phyloP scores from a whole-genome alignment of 1,140 invertebrate genomes.

The Asbolus verrucosus region DNA sequence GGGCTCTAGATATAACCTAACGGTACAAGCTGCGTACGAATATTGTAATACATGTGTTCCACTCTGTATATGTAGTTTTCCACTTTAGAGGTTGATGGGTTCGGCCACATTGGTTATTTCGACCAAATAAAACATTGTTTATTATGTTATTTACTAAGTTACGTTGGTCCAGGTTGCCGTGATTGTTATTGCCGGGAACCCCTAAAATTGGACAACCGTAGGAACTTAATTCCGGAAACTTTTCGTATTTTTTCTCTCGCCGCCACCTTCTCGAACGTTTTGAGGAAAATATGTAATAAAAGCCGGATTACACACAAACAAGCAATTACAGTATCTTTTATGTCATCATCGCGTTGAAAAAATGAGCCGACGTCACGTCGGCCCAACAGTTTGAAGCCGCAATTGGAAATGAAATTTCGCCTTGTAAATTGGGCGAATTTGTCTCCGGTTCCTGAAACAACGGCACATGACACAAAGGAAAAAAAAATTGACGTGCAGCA shows the following conservation, averaged over 20 bases:
- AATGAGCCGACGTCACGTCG: slow-evolving; percentile 13
- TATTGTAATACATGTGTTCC: no score
- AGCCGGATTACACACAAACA: slow-evolving; percentile 29
- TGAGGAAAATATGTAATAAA: slow-evolving; percentile 12
- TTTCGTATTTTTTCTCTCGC: slow-evolving; percentile 4
- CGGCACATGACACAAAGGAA: no score
- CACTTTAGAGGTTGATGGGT: no score
- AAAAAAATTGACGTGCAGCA: no score
- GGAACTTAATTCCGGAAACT: slow-evolving; percentile 22
- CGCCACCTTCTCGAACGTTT: neutral
- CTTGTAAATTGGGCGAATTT: slow-evolving; percentile 8
- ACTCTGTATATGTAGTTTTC: no score
- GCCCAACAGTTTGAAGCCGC: slow-evolving; percentile 8
- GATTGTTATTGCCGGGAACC: neutral
- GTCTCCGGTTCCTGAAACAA: neutral
- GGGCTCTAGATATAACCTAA: no score
- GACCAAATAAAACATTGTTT: slow-evolving; percentile 11
- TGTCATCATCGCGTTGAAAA: slow-evolving; percentile 14
- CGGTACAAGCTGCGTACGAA: no score
- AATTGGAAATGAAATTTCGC: neutral
- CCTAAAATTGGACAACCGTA: neutral
- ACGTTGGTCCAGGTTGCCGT: neutral
- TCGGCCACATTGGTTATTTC: no score
- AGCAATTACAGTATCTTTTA: slow-evolving; percentile 31
- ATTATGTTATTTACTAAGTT: slow-evolving; percentile 24